A percentile compares a stretch with the other conserved stretches of the same genome.
Evolutionary conservation across 2,113 vertebrate genomes (phyloP).

Genomic region (Eclectus roratus): DNA sequence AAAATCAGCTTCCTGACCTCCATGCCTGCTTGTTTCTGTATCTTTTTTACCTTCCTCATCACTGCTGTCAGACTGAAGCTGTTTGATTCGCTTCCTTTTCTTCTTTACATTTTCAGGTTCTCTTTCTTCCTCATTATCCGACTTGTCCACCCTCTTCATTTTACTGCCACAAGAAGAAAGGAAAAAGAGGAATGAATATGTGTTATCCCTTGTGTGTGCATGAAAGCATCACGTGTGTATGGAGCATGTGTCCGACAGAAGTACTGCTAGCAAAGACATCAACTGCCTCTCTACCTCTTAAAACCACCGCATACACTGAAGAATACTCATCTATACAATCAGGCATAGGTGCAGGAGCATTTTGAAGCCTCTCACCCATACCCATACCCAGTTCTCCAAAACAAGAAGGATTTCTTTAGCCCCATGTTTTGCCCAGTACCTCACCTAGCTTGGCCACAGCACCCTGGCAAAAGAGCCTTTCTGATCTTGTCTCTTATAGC

Average conservation of each 20-base stretch:
- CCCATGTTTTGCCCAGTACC: constrained; percentile 22
- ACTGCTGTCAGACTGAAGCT: constrained; percentile 87
- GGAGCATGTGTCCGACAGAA: fast-evolving
- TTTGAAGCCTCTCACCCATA: neutral
- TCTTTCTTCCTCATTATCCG: constrained; percentile 83
- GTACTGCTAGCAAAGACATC: neutral
- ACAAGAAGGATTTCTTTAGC: constrained; percentile 29
- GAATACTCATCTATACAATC: neutral
- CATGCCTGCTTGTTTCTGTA: neutral
- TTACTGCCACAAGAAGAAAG: constrained; percentile 61
- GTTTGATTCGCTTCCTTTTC: constrained; percentile 87
- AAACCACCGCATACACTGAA: neutral
- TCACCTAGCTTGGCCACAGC: constrained; percentile 32
- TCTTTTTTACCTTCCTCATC: constrained; percentile 85
- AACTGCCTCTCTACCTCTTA: neutral
- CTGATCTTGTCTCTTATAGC: constrained; percentile 51
- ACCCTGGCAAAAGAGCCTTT: neutral
- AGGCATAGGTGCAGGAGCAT: fast-evolving
- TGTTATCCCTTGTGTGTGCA: too few relatives aligned
- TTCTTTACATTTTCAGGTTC: constrained; percentile 76
- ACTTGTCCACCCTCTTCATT: constrained; percentile 75
- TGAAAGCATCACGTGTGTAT: fast-evolving
- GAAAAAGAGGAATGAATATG: fast-evolving
- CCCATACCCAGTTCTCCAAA: neutral
- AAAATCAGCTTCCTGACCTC: neutral